Evolutionary conservation across 2,888 invertebrate genomes (phyloP).

Genomic region (Heliconius aoede): DNA sequence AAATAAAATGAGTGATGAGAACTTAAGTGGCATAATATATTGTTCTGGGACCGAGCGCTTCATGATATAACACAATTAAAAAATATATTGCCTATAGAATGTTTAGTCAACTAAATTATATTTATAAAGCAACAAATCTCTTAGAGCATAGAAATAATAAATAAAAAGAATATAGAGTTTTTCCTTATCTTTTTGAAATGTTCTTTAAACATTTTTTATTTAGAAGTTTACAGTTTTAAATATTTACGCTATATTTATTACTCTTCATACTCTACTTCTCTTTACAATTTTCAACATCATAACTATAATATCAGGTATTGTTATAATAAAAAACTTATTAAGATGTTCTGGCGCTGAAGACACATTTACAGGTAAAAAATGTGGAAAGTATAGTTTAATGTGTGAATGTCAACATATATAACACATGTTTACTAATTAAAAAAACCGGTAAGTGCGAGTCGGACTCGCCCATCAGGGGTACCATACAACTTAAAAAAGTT

Average conservation of each 20-base stretch:
- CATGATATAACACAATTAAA: conserved; percentile 50
- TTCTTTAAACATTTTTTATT: no score
- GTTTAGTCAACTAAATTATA: no score
- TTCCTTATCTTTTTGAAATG: no score
- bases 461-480: no score
- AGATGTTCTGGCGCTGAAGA: neutral
- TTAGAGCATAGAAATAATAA: no score
- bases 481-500: no score
- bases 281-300: neutral
- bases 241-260: no score
- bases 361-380: neutral
- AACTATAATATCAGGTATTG: neutral
- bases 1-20: conserved; percentile 80
- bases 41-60: conserved; percentile 71
- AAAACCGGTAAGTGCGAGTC: no score
- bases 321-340: neutral
- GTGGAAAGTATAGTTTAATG: neutral
- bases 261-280: neutral
- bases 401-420: neutral
- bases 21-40: conserved; percentile 78
- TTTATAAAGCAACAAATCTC: no score
- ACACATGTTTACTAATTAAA: no score
- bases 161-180: no score
- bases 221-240: no score
- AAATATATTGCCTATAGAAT: neutral